A percentile compares a stretch with the other conserved stretches of the same genome.
These are phyloP conservation scores for Drosophila nikananu DNA, from an alignment of 1,140 invertebrate genomes.

Conservation along the genomic window DNA sequence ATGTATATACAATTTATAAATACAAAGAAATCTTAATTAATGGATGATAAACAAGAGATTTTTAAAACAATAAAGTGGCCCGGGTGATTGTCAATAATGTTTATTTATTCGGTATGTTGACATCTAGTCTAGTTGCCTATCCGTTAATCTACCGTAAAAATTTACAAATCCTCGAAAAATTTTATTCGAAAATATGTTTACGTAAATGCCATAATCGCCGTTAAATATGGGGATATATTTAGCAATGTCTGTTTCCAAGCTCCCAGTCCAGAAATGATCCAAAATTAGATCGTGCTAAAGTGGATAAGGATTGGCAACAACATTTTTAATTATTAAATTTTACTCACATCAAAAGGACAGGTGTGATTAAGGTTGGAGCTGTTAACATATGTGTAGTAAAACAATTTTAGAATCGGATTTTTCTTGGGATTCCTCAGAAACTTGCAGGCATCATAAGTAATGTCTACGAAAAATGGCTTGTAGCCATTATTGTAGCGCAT, in stretches of 20 bases:
- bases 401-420: conserved; percentile 15
- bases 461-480: conserved; percentile 49
- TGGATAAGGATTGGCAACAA: background rate
- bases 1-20: background rate
- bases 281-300: conserved; percentile 59
- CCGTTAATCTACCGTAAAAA: conserved; percentile 16
- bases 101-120: background rate
- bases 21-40: background rate
- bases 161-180: conserved; percentile 4
- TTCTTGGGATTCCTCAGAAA: conserved; percentile 23
- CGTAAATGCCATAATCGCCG: conserved; percentile 42
- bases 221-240: conserved; percentile 29
- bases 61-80: background rate
- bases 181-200: conserved; percentile 15
- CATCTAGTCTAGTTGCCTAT: background rate
- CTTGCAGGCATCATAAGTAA: conserved; percentile 37
- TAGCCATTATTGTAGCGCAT: conserved; percentile 51
- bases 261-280: conserved; percentile 51
- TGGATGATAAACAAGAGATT: background rate
- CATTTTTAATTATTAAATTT: background rate
- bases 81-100: background rate
- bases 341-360: conserved; percentile 56
- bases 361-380: conserved; percentile 57
- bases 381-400: conserved; percentile 14
- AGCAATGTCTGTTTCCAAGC: conserved; percentile 14